Evolutionary conservation across 1,140 invertebrate genomes (phyloP), one percentile per base, ranked within the genome.

Genomic region (Homalodisca vitripennis): DNA sequence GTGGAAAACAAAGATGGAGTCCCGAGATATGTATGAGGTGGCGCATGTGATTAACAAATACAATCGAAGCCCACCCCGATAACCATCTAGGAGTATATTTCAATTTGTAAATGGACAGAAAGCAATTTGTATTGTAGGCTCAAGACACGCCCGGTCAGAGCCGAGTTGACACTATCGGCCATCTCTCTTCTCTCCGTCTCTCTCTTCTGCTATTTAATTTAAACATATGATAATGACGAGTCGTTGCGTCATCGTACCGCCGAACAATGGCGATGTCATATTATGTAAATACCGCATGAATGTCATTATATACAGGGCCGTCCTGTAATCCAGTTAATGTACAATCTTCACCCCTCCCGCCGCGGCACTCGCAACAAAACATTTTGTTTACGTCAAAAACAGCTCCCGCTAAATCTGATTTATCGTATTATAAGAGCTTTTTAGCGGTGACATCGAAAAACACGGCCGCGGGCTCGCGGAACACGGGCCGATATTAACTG

Each of bases 101-200:
- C 55, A 60, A 60, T 60, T 60, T 60, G 55, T 60, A 60, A 60
- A 60, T 60, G 55, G 55, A 60, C 55, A 60, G 55, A 60, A 24
- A 24, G 55, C 55, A 60, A 60, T 60, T 60, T 60, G 55, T 60
- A 60, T 60, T 24, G 55, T 24, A 26, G 55, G 48, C 48, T n/a
- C 48, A 51, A 60, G 55, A 30, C 55, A 60, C 55, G 55, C 55
- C 55, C 24, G 24, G n/a, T n/a, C n/a, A n/a, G 55, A 53, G 48
- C 12, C 48, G 27, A 51, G 48, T 6, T 51, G 55, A 60, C 55
- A 60, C 55, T 60, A 60, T 60, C 55, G 22, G 10, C 55, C 55
- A 60, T 60, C 55, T 60, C 2, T 6, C 55, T 6, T 10, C 34
- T 17, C 6, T 10, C 34, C 6, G 34, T n/a, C n/a, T n/a, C n/a